Base-by-base conservation (phyloP, 2,797 vertebrate species). In the Pelobates cultripes region DNA sequence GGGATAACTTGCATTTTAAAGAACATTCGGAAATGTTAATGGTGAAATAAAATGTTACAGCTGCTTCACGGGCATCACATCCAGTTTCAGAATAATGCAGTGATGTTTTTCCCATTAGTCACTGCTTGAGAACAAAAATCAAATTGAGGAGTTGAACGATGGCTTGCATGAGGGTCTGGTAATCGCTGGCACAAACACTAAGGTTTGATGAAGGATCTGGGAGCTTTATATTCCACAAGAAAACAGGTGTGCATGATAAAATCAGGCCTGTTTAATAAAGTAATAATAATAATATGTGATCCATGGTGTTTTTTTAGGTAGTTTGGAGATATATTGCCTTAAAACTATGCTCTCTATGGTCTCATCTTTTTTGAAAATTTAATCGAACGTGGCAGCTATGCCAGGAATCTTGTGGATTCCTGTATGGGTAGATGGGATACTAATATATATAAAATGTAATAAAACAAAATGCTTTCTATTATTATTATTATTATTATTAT, bases 91-190 rank as follows among this genome's bases (percentile, higher is more conserved):
- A 7, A 73, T 14, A n/a, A 74, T 72, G 67, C 60, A 75, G 74
- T 85, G 87, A 89, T 86, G 84, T 57, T 57, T 86, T 88, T 86
- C 89, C 92, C 78, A 92, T 91, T 92, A 88, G 85, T 89, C 90
- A 77, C 86, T 91, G 85, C 87, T 86, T 81, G 89, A 92, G 88
- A 93, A 90, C 2, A 86, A 87, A 3, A 89, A 92, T 80, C 86
- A 86, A 73, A 93, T 94, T 86, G 87, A 88, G 83, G 91, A 93
- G 86, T 77, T 94, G 92, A 92, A 94, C 89, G 86, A 70, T 85
- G 88, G 89, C 17, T 89, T 94, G 85, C 91, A 88, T 78, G 92
- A 94, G 60, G 94, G 91, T 88, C 91, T 92, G 91, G 91, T 89
- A 88, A 93, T 89, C 76, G 91, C 91, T 0, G 87, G 93, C 53